Evolutionary conservation across 1,140 invertebrate species (phyloP).

Genomic region (Drosophila neocordata): DNA sequence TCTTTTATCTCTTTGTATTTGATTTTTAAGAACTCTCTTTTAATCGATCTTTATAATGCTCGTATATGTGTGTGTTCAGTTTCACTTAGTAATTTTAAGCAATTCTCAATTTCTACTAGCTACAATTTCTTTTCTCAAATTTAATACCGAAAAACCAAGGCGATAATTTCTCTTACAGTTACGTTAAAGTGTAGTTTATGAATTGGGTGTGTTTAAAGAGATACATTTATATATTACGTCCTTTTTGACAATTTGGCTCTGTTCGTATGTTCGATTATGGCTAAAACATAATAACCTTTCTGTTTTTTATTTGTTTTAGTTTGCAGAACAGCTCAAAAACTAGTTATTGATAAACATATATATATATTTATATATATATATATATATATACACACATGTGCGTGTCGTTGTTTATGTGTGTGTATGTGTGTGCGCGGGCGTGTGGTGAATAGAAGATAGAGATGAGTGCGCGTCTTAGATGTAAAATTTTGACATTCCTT

Average conservation of each 20-base stretch:
- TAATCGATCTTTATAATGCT: constrained; percentile 39
- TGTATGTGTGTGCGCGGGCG: not conserved
- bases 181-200: not conserved
- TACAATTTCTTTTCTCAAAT: constrained; percentile 53
- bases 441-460: constrained; percentile 9
- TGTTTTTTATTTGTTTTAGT: not conserved
- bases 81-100: constrained; percentile 63
- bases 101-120: constrained; percentile 78
- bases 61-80: constrained; percentile 19
- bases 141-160: constrained; percentile 10
- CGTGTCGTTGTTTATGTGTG: constrained; percentile 16
- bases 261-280: not conserved
- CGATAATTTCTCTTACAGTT: constrained; percentile 6
- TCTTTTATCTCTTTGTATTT: constrained; percentile 29
- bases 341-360: not conserved
- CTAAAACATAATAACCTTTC: constrained; percentile 1
- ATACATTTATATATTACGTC: not conserved
- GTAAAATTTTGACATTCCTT: constrained; percentile 60
- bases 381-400: not conserved
- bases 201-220: not conserved
- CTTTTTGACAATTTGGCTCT: constrained; percentile 3
- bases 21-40: constrained; percentile 32
- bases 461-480: constrained; percentile 56
- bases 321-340: not conserved
- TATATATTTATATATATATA: not conserved